Evolutionary conservation across 2,888 invertebrate species (phyloP).

Genomic region (Synergus japonicus): DNA sequence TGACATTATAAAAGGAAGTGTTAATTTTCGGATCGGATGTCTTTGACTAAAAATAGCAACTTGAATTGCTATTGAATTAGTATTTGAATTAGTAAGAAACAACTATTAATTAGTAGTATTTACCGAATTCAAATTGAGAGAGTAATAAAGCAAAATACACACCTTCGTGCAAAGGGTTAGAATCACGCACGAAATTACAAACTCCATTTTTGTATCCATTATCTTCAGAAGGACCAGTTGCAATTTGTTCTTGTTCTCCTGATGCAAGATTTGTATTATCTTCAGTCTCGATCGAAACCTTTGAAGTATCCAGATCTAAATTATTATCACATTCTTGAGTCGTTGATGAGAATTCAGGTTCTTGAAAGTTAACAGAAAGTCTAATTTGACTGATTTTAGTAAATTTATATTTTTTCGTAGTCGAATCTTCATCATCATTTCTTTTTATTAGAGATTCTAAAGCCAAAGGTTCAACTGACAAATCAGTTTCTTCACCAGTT

Average conservation of each 20-base stretch:
- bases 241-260: background rate
- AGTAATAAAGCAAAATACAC: constrained; percentile 49
- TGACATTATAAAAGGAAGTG: no score
- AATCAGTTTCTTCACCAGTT: background rate
- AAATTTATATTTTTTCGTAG: background rate
- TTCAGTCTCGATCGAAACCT: constrained; percentile 40
- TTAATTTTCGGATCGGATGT: no score
- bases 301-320: background rate
- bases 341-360: background rate
- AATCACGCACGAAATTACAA: constrained; percentile 44
- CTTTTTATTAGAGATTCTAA: background rate
- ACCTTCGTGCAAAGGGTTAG: constrained; percentile 58
- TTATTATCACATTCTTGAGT: background rate
- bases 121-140: no score
- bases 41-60: background rate
- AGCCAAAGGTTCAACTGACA: background rate
- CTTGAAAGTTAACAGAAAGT: constrained; percentile 31
- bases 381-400: constrained; percentile 29
- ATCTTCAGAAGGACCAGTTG: background rate
- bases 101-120: no score
- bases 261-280: background rate
- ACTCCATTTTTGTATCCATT: constrained; percentile 15
- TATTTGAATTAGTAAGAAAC: no score
- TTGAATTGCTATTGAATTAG: background rate
- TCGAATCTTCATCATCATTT: constrained; percentile 40